Evolutionary conservation across 2,888 invertebrate species (phyloP).

Genomic region (Drosophila pegasa): DNA sequence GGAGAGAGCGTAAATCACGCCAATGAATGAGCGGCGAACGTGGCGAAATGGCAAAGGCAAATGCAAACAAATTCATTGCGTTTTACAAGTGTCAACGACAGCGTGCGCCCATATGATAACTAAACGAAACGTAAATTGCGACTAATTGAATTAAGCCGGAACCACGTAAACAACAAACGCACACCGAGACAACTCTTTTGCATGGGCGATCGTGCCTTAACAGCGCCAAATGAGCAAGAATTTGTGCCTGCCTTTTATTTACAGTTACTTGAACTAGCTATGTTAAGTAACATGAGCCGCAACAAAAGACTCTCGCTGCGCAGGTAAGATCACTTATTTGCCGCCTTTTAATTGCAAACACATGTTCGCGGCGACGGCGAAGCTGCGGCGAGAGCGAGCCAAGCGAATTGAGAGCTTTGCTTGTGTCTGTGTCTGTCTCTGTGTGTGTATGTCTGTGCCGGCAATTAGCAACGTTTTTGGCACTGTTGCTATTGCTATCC

Average conservation of each 20-base stretch:
- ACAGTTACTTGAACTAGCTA: not conserved
- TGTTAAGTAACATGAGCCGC: not conserved
- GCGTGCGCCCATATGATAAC: conserved; percentile 69
- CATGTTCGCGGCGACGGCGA: conserved; percentile 47
- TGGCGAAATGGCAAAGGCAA: conserved; percentile 29
- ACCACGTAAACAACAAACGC: conserved; percentile 42
- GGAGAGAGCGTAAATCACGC: conserved; percentile 56
- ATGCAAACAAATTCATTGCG: conserved; percentile 73
- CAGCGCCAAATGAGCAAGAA: not conserved
- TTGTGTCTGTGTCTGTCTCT: not conserved
- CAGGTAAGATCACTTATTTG: conserved; percentile 23
- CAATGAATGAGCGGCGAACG: conserved; percentile 51
- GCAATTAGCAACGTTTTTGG: conserved; percentile 32
- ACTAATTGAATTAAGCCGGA: conserved; percentile 70
- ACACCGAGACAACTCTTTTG: conserved; percentile 6
- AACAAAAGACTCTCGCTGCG: not conserved
- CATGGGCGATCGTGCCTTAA: conserved; percentile 19
- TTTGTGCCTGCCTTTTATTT: not conserved
- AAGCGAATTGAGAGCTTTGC: conserved; percentile 25
- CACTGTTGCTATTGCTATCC: conserved; percentile 27
- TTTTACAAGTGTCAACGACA: conserved; percentile 75
- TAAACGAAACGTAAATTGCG: conserved; percentile 75
- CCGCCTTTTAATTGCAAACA: conserved; percentile 65
- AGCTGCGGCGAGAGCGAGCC: not conserved
- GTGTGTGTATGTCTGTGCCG: conserved; percentile 10